Evolutionary conservation across 2,797 vertebrate species (phyloP).

Genomic region (Pseudopleuronectes americanus): DNA sequence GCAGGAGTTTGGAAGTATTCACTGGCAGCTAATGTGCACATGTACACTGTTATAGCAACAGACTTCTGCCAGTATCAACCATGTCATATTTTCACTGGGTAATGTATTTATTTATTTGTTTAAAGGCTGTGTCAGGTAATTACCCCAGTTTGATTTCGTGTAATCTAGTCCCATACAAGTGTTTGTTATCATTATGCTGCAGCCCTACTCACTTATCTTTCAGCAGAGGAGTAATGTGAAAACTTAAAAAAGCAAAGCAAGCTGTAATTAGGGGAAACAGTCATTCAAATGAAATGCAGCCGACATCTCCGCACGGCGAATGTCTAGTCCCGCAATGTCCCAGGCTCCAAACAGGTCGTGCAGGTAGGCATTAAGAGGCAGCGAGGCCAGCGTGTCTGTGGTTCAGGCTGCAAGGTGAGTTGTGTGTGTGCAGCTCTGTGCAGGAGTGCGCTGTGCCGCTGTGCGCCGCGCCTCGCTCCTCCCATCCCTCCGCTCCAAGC

Average conservation of each 20-base stretch:
- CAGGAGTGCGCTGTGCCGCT: slow-evolving; percentile 51
- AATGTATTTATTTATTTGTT: background rate
- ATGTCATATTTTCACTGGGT: background rate
- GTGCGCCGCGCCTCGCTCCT: slow-evolving; percentile 36
- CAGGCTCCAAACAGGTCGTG: slow-evolving; percentile 57
- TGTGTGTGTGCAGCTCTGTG: slow-evolving; percentile 36
- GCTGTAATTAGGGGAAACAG: too few relatives aligned
- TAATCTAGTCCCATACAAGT: background rate
- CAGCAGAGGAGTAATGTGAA: too few relatives aligned
- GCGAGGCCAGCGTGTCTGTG: slow-evolving; percentile 43
- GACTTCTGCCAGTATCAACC: background rate
- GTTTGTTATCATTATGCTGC: too few relatives aligned
- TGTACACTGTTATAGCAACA: slow-evolving; percentile 1
- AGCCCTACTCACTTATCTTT: too few relatives aligned
- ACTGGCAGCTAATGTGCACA: slow-evolving; percentile 42
- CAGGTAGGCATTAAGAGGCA: slow-evolving; percentile 42
- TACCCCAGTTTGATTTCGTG: background rate
- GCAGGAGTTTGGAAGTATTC: slow-evolving; percentile 54
- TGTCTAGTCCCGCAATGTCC: background rate
- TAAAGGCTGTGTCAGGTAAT: too few relatives aligned
- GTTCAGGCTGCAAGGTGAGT: slow-evolving; percentile 58
- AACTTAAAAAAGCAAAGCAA: too few relatives aligned
- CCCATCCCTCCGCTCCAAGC: slow-evolving; percentile 72
- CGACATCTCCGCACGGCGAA: background rate
- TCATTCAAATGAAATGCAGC: background rate